Percentiles rank a stretch among this genome's conserved stretches.
Conservation (phyloP, 2,888 invertebrate genomes). For the Hoplodrina blanda region DNA sequence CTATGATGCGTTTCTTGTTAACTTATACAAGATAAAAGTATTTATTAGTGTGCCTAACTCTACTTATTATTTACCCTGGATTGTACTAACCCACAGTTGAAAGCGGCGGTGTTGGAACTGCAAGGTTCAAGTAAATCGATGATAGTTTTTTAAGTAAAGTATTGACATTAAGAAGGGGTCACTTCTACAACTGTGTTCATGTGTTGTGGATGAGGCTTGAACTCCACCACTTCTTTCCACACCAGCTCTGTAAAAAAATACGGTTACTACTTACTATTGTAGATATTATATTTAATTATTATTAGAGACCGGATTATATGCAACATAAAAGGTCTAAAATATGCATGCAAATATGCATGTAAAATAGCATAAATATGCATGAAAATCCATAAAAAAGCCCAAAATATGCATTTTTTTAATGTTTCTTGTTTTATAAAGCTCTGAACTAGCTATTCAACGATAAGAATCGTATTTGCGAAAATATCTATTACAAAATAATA, state of each 20-base stretch:
- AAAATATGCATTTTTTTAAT: too few species aligned
- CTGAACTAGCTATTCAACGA: too few species aligned
- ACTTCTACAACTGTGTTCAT: conserved; percentile 89
- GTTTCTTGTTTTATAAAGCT: too few species aligned
- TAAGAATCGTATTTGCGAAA: too few species aligned
- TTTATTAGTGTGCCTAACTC: conserved; percentile 30
- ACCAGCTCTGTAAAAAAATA: conserved; percentile 92
- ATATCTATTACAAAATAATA: too few species aligned
- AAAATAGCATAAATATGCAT: too few species aligned
- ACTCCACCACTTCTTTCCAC: conserved; percentile 95
- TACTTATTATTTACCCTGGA: conserved; percentile 63
- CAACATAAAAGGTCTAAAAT: too few species aligned
- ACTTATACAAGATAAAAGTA: conserved; percentile 25
- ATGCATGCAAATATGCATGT: too few species aligned
- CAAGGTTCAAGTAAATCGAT: conserved; percentile 39
- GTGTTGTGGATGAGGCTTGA: conserved; percentile 92
- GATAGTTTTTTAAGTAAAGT: conserved; percentile 10
- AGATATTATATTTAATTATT: not conserved
- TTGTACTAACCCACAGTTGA: conserved; percentile 55
- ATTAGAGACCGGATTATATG: too few species aligned
- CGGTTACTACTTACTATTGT: not conserved
- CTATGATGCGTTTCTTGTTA: conserved; percentile 1
- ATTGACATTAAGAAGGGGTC: conserved; percentile 76
- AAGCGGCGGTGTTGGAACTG: conserved; percentile 47
- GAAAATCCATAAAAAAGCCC: too few species aligned